Percentiles rank a stretch among this genome's conserved stretches.
Evolutionary conservation across 2,797 vertebrate species (phyloP).

Genomic region (Alca torda): DNA sequence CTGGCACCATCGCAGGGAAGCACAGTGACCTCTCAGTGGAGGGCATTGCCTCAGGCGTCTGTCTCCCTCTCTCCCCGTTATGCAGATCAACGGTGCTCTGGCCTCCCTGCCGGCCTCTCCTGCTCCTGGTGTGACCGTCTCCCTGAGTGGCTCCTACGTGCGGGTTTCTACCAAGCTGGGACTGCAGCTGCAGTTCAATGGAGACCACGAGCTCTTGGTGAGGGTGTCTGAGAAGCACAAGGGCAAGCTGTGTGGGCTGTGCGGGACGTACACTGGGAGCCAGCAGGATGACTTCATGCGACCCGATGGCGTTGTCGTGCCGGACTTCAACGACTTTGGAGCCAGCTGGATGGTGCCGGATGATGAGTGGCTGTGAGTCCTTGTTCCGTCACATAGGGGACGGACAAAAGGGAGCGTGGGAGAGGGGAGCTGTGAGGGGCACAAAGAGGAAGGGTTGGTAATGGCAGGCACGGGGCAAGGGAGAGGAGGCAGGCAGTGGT

Average conservation of each 20-base stretch:
- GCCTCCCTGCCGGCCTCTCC: constrained; percentile 9
- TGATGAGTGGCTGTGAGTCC: constrained; percentile 74
- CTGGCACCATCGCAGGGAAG: fast-evolving
- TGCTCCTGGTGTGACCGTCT: background rate
- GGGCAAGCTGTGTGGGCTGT: constrained; percentile 56
- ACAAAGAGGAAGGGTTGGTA: background rate
- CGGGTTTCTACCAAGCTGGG: constrained; percentile 29
- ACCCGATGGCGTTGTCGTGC: constrained; percentile 12
- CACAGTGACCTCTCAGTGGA: background rate
- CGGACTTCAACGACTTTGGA: constrained; percentile 58
- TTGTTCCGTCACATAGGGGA: background rate
- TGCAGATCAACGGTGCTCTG: constrained; percentile 17
- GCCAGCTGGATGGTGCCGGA: constrained; percentile 45
- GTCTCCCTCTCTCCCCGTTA: background rate
- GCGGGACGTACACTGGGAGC: constrained; percentile 72
- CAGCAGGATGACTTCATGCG: constrained; percentile 66
- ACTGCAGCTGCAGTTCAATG: constrained; percentile 65
- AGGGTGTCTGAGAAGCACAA: constrained; percentile 49
- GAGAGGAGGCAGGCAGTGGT: background rate
- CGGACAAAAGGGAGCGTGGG: background rate
- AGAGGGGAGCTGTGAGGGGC: background rate
- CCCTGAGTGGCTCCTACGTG: constrained; percentile 6
- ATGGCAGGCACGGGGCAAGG: background rate
- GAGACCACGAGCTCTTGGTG: constrained; percentile 59
- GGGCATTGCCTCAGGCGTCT: background rate